These are phyloP conservation scores for Empis livida DNA, from an alignment of 2,888 invertebrate species.

Conservation along the genomic window DNA sequence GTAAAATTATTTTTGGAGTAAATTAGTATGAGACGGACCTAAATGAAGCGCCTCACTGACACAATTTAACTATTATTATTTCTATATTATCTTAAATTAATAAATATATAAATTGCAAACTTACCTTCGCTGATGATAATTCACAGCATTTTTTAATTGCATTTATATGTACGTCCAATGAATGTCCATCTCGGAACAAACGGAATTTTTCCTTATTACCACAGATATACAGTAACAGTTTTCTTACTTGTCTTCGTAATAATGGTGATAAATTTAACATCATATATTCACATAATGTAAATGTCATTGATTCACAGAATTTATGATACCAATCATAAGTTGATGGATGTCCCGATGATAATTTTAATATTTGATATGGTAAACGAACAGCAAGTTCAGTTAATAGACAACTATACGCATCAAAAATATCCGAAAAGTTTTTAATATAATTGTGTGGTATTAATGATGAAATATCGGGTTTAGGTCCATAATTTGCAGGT, in stretches of 20 bases:
- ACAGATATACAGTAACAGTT: constrained; percentile 80
- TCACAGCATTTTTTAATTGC: constrained; percentile 42
- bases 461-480: constrained; percentile 92
- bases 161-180: constrained; percentile 77
- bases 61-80: too few species aligned
- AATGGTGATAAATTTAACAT: constrained; percentile 69
- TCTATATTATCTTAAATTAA: neutral
- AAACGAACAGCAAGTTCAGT: constrained; percentile 90
- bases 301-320: constrained; percentile 47
- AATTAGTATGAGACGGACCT: too few species aligned
- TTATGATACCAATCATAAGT: constrained; percentile 44
- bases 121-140: constrained; percentile 29
- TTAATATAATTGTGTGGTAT: constrained; percentile 88
- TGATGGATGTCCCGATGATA: constrained; percentile 32
- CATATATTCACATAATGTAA: constrained; percentile 83
- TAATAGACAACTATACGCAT: constrained; percentile 84
- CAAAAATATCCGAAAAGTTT: constrained; percentile 84
- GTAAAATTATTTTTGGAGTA: too few species aligned
- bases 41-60: too few species aligned
- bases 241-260: constrained; percentile 75
- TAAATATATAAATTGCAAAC: constrained; percentile 1
- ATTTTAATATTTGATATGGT: constrained; percentile 70
- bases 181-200: constrained; percentile 84
- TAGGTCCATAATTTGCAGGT: constrained; percentile 64
- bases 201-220: constrained; percentile 94